A percentile compares a stretch with the other conserved stretches of the same genome.
Conservation (phyloP, 2,113 vertebrate genomes). For the Uria aalge region DNA sequence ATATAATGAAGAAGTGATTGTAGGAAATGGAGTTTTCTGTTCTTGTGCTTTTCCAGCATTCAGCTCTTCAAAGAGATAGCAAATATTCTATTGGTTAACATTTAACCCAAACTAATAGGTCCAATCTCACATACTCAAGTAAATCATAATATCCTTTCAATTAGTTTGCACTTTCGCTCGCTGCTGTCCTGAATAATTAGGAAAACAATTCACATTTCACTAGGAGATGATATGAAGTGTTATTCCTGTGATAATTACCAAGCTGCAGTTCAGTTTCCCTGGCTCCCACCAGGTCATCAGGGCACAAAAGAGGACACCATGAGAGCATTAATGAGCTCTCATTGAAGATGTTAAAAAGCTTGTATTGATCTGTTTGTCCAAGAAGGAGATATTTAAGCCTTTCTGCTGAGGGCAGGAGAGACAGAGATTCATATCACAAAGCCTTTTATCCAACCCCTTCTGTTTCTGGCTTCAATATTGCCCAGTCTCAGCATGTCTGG, state of each 20-base stretch:
- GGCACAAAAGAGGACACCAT: constrained; percentile 85
- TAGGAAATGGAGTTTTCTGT: background rate
- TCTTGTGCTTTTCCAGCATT: background rate
- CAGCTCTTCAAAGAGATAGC: background rate
- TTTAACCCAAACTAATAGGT: constrained; percentile 68
- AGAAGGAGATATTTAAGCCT: constrained; percentile 94
- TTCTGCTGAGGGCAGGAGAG: constrained; percentile 87
- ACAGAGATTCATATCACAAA: constrained; percentile 89
- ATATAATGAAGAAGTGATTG: background rate
- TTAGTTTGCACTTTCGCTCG: constrained; percentile 75
- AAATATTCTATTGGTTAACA: constrained; percentile 26
- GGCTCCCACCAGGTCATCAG: constrained; percentile 86
- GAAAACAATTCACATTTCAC: constrained; percentile 78
- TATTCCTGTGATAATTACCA: constrained; percentile 81
- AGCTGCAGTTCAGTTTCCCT: constrained; percentile 81
- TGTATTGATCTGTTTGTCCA: constrained; percentile 98
- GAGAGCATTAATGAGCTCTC: constrained; percentile 92
- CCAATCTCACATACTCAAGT: constrained; percentile 55
- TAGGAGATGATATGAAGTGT: constrained; percentile 75
- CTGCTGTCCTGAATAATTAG: constrained; percentile 81
- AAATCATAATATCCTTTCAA: constrained; percentile 77
- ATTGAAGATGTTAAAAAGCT: constrained; percentile 93
- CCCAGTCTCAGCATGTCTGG: constrained; percentile 81
- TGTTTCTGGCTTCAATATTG: constrained; percentile 82
- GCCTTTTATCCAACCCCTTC: constrained; percentile 87